Evolutionary conservation across 2,888 invertebrate species (phyloP), one percentile per base, ranked within the genome.

Genomic region (Tenthredo notha): DNA sequence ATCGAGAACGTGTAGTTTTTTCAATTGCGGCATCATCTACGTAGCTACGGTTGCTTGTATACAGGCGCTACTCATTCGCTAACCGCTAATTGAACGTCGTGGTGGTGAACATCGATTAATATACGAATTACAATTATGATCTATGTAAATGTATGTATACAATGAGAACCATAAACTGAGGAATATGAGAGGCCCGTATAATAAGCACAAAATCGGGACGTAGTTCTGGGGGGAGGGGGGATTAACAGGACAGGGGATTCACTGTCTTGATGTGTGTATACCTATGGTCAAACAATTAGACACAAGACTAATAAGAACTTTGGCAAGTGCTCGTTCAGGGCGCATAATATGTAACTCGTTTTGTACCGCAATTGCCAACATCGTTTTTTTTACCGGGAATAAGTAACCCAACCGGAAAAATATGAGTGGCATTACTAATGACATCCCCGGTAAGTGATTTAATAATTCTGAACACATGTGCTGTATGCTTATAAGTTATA

Each of bases 31-130:
- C 21, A 74, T 74, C 67, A 47, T 50, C 33, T 1, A 21, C 50
- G 83, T 33, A 83, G 43, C 67, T 21, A 25, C 18, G 18, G 83
- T 83, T 83, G 83, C 83, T 18, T n/a, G 67, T 47, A 43, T 9
- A 29, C 70, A 83, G 83, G 67, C 83, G 83, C 29, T 9, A 7
- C 2, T 3, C 10, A 50, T 2, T 50, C 50, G 75, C 21, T 74
- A 50, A 9, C 7, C 21, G 21, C 9, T 74, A 74, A 12, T 4
- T 50, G 50, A 50, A 12, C 29, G 50, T 50, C 18, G 50, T 15
- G 50, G 25, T 77, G 33, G 25, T 77, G 50, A 77, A 50, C 47
- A 33, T 74, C 21, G 18, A 77, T 29, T 50, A 18, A n/a, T 29
- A 77, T 77, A 43, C 43, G 43, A 43, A 74, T 43, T 74, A 9